These are phyloP conservation scores for Leptinotarsa peninsularis DNA, from an alignment of 2,888 invertebrate species.

Conservation along the genomic window DNA sequence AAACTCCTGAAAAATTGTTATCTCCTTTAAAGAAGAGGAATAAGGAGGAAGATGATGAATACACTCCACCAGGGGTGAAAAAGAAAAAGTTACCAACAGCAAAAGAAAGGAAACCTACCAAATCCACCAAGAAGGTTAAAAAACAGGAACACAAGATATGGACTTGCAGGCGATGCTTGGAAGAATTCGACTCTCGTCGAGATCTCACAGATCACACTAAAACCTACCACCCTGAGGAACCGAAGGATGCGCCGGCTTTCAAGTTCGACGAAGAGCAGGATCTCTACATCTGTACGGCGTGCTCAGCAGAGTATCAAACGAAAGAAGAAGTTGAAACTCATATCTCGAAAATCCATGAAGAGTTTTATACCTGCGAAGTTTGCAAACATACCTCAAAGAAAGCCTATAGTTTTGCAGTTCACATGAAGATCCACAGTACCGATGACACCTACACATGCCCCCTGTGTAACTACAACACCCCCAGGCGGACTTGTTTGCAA, in stretches of 20 bases:
- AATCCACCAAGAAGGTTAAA: constrained; percentile 34
- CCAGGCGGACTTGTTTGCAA: constrained; percentile 60
- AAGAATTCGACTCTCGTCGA: constrained; percentile 54
- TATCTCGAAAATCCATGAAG: constrained; percentile 53
- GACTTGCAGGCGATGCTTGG: constrained; percentile 57
- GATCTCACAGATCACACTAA: constrained; percentile 57
- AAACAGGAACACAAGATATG: constrained; percentile 53
- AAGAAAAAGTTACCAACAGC: constrained; percentile 33
- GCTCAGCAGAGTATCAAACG: constrained; percentile 56
- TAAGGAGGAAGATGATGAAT: constrained; percentile 44
- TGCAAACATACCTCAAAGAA: constrained; percentile 58
- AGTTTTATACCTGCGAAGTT: constrained; percentile 60
- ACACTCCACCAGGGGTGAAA: constrained; percentile 42
- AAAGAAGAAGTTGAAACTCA: constrained; percentile 56
- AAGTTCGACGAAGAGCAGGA: constrained; percentile 56
- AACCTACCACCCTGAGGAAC: constrained; percentile 52
- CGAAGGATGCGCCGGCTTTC: constrained; percentile 52
- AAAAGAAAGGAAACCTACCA: constrained; percentile 37
- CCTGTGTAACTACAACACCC: constrained; percentile 55
- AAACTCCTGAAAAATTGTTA: constrained; percentile 12
- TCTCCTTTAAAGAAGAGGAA: constrained; percentile 34
- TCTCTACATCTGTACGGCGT: constrained; percentile 55
- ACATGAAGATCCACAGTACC: constrained; percentile 56
- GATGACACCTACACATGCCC: constrained; percentile 55
- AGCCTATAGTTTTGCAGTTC: constrained; percentile 58